phyloP scores from a whole-genome alignment of 2,797 vertebrate genomes.

The Aulostomus chinensis region DNA sequence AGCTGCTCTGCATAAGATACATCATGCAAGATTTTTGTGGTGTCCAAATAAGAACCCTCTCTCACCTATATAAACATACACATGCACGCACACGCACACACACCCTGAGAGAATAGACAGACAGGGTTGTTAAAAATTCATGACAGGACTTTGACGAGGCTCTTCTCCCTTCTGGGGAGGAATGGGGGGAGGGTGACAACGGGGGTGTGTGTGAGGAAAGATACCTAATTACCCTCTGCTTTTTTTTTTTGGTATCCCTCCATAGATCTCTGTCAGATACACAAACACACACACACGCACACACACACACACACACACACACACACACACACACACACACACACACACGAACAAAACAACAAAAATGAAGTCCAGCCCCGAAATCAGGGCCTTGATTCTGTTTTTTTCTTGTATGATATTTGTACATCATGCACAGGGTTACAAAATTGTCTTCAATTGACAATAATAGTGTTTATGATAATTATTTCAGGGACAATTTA shows the following conservation, averaged over 20 bases:
- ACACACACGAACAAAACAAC: slow-evolving; percentile 16
- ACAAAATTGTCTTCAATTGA: no score
- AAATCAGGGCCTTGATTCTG: no score
- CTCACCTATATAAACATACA: slow-evolving; percentile 13
- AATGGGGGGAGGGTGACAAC: slow-evolving; percentile 31
- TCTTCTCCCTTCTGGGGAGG: slow-evolving; percentile 65
- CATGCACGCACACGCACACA: slow-evolving; percentile 29
- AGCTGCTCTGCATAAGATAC: slow-evolving; percentile 21
- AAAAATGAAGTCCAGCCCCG: no score
- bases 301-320: slow-evolving; percentile 17
- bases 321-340: slow-evolving; percentile 23
- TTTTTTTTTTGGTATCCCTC: slow-evolving; percentile 16
- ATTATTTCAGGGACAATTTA: no score
- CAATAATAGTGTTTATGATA: no score
- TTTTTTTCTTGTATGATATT: no score
- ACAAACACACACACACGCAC: slow-evolving; percentile 17
- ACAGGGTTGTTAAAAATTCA: slow-evolving; percentile 76
- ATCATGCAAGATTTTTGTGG: no score
- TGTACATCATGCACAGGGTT: no score
- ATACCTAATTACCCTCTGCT: slow-evolving; percentile 59
- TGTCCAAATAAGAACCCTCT: no score
- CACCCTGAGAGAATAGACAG: slow-evolving; percentile 47
- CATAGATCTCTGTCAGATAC: slow-evolving; percentile 34
- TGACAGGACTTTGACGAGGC: slow-evolving; percentile 72
- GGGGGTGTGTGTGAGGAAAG: slow-evolving; percentile 34